Evolutionary conservation across 2,113 vertebrate genomes (phyloP).

Genomic region (Fregata magnificens): DNA sequence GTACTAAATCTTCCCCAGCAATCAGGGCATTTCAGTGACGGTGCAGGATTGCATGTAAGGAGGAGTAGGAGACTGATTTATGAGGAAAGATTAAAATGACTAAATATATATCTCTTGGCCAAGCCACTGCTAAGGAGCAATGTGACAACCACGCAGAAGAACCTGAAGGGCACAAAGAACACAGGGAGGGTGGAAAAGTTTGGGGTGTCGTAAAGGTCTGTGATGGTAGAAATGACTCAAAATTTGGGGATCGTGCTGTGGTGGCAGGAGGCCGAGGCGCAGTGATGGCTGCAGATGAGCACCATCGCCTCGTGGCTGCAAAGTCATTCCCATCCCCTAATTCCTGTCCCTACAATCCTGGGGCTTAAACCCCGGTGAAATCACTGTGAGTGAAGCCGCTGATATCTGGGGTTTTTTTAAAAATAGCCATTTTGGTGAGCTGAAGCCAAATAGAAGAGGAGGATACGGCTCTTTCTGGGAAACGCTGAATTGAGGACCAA

Average conservation of each 20-base stretch:
- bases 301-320: fast-evolving
- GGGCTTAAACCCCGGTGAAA: neutral
- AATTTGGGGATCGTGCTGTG: neutral
- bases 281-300: fast-evolving
- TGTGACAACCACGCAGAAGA: fast-evolving
- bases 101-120: neutral
- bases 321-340: neutral
- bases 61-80: neutral
- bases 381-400: neutral
- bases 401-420: fast-evolving
- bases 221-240: neutral
- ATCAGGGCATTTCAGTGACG: neutral
- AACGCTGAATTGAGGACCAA: neutral
- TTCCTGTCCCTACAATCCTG: too few relatives aligned
- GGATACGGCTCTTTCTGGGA: fast-evolving
- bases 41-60: neutral
- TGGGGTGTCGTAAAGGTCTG: neutral
- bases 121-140: neutral
- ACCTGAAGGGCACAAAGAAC: neutral
- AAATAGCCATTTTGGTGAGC: neutral
- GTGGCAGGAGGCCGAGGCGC: neutral
- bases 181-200: neutral
- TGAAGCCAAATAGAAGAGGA: fast-evolving
- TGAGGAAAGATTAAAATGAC: neutral
- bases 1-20: neutral